A percentile compares a stretch with the other conserved stretches of the same genome.
phyloP scores from a whole-genome alignment of 2,888 invertebrate genomes.

The Chelonus formosanus region DNA sequence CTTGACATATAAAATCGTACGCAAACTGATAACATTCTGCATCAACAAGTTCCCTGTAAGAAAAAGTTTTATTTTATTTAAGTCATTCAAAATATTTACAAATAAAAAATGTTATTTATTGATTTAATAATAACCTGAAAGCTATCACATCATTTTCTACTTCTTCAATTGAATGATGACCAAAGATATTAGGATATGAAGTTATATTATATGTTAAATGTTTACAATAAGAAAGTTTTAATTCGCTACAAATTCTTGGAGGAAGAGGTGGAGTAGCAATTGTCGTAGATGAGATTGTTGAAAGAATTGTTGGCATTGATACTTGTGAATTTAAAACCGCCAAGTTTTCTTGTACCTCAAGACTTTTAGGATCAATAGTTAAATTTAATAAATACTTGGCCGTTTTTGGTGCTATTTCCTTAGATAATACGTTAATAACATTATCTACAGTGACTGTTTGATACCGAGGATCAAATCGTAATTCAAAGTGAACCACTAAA shows the following conservation, averaged over 20 bases:
- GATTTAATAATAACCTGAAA: constrained; percentile 66
- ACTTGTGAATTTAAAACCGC: constrained; percentile 61
- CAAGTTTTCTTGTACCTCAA: constrained; percentile 72
- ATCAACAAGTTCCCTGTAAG: constrained; percentile 80
- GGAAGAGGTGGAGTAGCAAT: constrained; percentile 66
- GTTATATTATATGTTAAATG: constrained; percentile 81
- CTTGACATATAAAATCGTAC: constrained; percentile 88
- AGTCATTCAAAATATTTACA: neutral
- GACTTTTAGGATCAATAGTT: constrained; percentile 72
- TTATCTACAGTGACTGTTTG: constrained; percentile 74
- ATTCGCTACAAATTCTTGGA: constrained; percentile 73
- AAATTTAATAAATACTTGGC: constrained; percentile 72
- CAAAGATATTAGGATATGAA: constrained; percentile 83
- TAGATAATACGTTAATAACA: constrained; percentile 72
- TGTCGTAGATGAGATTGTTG: constrained; percentile 62
- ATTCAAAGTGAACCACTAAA: constrained; percentile 84
- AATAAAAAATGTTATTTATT: neutral
- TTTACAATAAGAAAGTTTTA: constrained; percentile 76
- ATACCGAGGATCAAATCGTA: constrained; percentile 81
- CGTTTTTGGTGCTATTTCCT: constrained; percentile 71
- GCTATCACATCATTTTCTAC: constrained; percentile 80
- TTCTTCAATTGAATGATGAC: constrained; percentile 72
- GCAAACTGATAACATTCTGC: constrained; percentile 89
- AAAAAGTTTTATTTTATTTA: neutral
- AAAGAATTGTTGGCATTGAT: constrained; percentile 56